Evolutionary conservation across 2,888 invertebrate genomes (phyloP).

Genomic region (Hirtodrosophila trivittata): DNA sequence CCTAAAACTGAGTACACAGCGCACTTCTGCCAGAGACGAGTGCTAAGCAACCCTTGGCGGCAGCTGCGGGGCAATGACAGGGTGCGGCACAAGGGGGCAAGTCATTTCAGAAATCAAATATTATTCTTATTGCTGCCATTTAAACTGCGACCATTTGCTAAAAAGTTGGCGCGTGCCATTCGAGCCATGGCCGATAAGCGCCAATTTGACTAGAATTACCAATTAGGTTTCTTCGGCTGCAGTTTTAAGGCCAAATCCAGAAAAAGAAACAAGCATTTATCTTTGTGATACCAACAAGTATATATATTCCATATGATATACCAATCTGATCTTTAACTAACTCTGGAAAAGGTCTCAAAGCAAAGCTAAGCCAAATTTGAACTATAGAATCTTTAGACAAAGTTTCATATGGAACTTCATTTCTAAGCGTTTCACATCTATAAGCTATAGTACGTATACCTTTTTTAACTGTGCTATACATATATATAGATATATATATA

Average conservation of each 20-base stretch:
- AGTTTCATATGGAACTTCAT: too few relatives aligned
- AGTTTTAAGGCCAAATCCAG: constrained; percentile 17
- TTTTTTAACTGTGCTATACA: too few relatives aligned
- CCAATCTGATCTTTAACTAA: too few relatives aligned
- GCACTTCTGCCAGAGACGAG: not conserved
- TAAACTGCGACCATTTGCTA: constrained; percentile 25
- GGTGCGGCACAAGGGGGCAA: not conserved
- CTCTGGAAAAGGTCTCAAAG: too few relatives aligned
- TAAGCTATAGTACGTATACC: too few relatives aligned
- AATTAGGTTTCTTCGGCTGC: constrained; percentile 36
- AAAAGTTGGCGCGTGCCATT: constrained; percentile 39
- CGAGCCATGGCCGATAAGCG: constrained; percentile 57
- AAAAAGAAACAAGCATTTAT: not conserved
- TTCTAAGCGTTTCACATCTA: too few relatives aligned
- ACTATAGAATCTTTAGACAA: too few relatives aligned
- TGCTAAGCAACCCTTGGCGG: too few relatives aligned
- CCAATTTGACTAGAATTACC: constrained; percentile 44
- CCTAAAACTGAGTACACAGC: constrained; percentile 55
- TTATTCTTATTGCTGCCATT: constrained; percentile 59
- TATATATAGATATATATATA: not conserved
- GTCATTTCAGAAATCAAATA: constrained; percentile 67
- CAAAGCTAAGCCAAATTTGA: too few relatives aligned
- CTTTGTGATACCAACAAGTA: not conserved
- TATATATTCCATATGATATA: too few relatives aligned
- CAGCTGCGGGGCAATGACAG: too few relatives aligned